Evolutionary conservation across 1,140 invertebrate species (phyloP).

Genomic region (Dreissena polymorpha): DNA sequence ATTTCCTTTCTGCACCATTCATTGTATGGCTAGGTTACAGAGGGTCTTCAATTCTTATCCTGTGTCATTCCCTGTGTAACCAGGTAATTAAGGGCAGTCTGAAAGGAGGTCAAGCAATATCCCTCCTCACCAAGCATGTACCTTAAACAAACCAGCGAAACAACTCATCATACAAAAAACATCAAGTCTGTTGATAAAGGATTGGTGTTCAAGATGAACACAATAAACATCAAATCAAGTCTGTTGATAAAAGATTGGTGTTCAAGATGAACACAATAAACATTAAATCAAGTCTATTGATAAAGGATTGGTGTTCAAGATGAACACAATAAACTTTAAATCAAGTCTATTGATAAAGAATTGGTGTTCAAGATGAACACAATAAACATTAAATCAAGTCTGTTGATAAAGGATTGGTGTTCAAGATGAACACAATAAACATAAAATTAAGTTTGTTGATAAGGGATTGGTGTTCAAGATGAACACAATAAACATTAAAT

Average conservation of each 20-base stretch:
- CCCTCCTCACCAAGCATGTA: constrained; percentile 53
- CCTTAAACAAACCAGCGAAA: constrained; percentile 14
- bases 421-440: not conserved
- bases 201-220: not conserved
- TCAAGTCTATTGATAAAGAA: not conserved
- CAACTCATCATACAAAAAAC: too few species aligned
- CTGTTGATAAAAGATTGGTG: not conserved
- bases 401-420: not conserved
- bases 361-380: not conserved
- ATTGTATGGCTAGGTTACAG: too few species aligned
- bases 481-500: not conserved
- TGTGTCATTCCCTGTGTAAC: constrained; percentile 3
- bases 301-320: not conserved
- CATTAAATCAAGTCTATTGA: too few species aligned
- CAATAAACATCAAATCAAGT: too few species aligned
- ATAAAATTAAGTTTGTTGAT: too few species aligned
- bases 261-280: not conserved
- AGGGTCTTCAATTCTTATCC: too few species aligned
- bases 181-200: not conserved
- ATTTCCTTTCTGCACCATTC: too few species aligned
- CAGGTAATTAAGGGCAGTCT: constrained; percentile 47
- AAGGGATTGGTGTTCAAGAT: not conserved
- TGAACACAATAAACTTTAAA: not conserved
- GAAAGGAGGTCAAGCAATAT: constrained; percentile 53
- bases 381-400: too few species aligned